Percentiles rank a stretch among this genome's conserved stretches.
Conservation (phyloP, 2,113 vertebrate genomes). For the Neogobius melanostomus region DNA sequence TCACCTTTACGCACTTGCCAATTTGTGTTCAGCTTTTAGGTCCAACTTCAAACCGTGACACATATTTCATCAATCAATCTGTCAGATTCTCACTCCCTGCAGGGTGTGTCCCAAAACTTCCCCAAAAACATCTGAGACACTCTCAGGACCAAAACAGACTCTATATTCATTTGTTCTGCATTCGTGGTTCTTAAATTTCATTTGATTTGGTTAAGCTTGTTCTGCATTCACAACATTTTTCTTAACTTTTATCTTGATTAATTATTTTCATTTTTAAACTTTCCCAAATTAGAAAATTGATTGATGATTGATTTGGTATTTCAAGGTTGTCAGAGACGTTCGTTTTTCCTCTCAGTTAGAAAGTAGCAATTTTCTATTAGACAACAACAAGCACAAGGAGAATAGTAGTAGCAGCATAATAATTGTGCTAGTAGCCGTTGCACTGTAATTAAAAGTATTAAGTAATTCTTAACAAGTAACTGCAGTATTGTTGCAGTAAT, state of each 20-base stretch:
- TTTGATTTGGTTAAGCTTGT: background rate
- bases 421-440: no score
- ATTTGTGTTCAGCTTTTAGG: no score
- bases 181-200: background rate
- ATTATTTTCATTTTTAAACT: background rate
- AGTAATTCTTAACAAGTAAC: no score
- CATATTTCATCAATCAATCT: background rate
- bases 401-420: no score
- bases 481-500: no score
- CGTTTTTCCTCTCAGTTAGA: background rate
- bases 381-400: no score
- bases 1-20: no score
- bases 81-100: background rate
- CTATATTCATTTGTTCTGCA: background rate
- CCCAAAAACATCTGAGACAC: background rate
- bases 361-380: no score
- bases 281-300: background rate
- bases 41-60: no score
- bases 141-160: background rate
- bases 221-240: background rate
- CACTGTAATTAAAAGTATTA: no score
- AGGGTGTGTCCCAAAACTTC: background rate
- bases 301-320: background rate
- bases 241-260: background rate
- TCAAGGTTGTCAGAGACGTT: background rate